A percentile compares a stretch with the other conserved stretches of the same genome.
phyloP scores from a whole-genome alignment of 2,113 vertebrate genomes.

The Nothoprocta pentlandii region DNA sequence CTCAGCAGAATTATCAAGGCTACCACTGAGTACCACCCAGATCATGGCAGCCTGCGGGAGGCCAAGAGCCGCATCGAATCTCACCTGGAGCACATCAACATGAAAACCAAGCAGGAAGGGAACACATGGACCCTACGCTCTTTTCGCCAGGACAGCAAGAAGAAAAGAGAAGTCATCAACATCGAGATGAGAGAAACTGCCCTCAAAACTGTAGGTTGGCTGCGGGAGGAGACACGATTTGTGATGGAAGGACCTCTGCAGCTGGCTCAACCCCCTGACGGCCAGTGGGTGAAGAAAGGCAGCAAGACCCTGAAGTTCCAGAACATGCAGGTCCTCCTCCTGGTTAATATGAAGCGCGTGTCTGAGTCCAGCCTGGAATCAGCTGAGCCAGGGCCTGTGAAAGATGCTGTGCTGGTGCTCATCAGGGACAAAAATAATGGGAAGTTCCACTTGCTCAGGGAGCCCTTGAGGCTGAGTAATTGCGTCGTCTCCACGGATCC shows the following conservation, averaged over 20 bases:
- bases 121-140: constrained; percentile 90
- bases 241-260: constrained; percentile 91
- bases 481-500: constrained; percentile 90
- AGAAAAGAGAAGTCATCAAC: constrained; percentile 90
- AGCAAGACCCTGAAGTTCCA: constrained; percentile 93
- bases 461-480: constrained; percentile 88
- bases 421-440: constrained; percentile 93
- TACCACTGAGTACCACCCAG: constrained; percentile 87
- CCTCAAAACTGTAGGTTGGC: constrained; percentile 89
- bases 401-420: constrained; percentile 88
- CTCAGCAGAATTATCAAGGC: constrained; percentile 91
- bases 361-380: constrained; percentile 69
- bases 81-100: constrained; percentile 95
- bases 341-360: constrained; percentile 81
- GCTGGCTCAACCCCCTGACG: constrained; percentile 88
- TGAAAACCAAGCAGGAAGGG: constrained; percentile 92
- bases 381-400: constrained; percentile 76
- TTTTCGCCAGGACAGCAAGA: constrained; percentile 91
- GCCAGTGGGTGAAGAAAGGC: constrained; percentile 92
- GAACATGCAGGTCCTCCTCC: constrained; percentile 89
- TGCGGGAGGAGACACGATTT: constrained; percentile 87
- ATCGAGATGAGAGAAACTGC: constrained; percentile 91
- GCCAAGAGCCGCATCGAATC: constrained; percentile 92
- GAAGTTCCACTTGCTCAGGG: constrained; percentile 88
- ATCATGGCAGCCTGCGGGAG: constrained; percentile 85